Conservation (phyloP, 2,888 invertebrate species). For the Azorinus chamasolen region DNA sequence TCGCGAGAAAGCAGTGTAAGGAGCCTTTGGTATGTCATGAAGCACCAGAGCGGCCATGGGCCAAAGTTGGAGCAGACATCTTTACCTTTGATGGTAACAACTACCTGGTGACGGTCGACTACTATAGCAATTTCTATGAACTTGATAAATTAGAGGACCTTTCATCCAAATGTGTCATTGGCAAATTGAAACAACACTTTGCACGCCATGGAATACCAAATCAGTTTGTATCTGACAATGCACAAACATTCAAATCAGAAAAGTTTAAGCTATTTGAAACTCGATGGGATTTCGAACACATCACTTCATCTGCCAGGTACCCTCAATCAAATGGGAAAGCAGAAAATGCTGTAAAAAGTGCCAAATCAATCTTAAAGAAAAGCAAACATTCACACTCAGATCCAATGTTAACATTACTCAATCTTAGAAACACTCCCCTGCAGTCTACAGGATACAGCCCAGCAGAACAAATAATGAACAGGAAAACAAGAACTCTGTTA, state of each 20-base stretch:
- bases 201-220: slow-evolving; percentile 29
- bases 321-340: slow-evolving; percentile 36
- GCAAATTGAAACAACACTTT: slow-evolving; percentile 45
- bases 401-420: slow-evolving; percentile 30
- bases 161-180: slow-evolving; percentile 27
- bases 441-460: slow-evolving; percentile 15
- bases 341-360: slow-evolving; percentile 46
- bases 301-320: slow-evolving; percentile 25
- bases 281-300: slow-evolving; percentile 30
- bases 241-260: slow-evolving; percentile 23
- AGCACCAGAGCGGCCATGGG: slow-evolving; percentile 48
- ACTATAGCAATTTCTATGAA: slow-evolving; percentile 49
- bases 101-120: slow-evolving; percentile 50
- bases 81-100: slow-evolving; percentile 45
- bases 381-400: slow-evolving; percentile 32
- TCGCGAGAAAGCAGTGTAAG: slow-evolving; percentile 24
- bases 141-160: slow-evolving; percentile 37
- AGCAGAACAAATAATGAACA: slow-evolving; percentile 19
- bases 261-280: slow-evolving; percentile 31
- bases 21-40: slow-evolving; percentile 49
- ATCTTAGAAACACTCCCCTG: slow-evolving; percentile 44
- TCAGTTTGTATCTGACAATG: slow-evolving; percentile 36
- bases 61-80: slow-evolving; percentile 50
- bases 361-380: slow-evolving; percentile 44
- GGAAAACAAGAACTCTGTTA: slow-evolving; percentile 19